Base-by-base conservation (phyloP, 2,888 invertebrate species). In the Acleris cristana region DNA sequence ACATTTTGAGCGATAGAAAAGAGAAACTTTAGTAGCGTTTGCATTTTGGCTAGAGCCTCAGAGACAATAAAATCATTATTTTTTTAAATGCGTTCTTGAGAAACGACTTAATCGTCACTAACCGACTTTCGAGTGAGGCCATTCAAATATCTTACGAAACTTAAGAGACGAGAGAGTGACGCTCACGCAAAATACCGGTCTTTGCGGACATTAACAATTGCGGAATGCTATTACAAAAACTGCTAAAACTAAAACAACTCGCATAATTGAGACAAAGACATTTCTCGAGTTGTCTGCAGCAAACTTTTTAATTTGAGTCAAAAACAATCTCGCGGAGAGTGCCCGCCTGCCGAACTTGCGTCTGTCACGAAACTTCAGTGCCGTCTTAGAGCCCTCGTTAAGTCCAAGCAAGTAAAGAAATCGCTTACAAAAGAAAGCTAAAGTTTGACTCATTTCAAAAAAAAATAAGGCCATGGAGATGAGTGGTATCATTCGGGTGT, bases 281-380 rank as follows among this genome's bases (percentile, higher is more conserved):
- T 62, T 62, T 62, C 66, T 61, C 56, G 45, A 53, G 62, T 57
- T 40, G 62, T 57, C 58, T 56, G 65, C 48, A 45, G 55, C 56
- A 64, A 81, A 80, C 78, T 79, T 82, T 80, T 78, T 76, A 78
- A 81, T 80, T 80, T 78, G 74, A 75, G 71, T 76, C 75, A 76
- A 75, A 74, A 79, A 78, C 75, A 75, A 75, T 74, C 74, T 72
- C 68, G 59, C 53, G 57, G 60, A 65, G 70, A 71, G 64, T 56
- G 59, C 58, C 57, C 60, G 48, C 65, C 70, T 40, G 40, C 40
- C 40, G 74, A 61, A 71, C 72, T 64, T 64, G 26, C 53, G 56
- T 23, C 34, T 58, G 64, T 69, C 64, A 60, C 51, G 51, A 40
- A 52, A 58, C 56, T 53, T 26, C 16, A 58, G 26, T 21, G 16